phyloP scores from a whole-genome alignment of 2,113 vertebrate genomes.

The Lichenostomus cassidix region DNA sequence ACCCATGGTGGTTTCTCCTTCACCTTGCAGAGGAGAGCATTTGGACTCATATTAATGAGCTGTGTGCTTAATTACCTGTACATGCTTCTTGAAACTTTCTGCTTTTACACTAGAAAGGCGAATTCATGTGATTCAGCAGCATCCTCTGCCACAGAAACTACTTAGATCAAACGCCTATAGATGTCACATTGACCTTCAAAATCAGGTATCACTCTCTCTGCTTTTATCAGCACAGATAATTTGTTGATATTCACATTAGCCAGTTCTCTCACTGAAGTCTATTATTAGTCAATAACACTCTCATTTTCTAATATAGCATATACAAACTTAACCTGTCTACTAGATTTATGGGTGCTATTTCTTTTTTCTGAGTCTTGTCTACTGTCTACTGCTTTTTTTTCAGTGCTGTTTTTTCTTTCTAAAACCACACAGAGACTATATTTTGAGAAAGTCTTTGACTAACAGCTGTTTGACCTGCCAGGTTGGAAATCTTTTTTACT shows the following conservation, averaged over 20 bases:
- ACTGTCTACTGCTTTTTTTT: neutral
- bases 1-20: fast-evolving
- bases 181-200: neutral
- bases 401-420: neutral
- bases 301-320: neutral
- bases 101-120: neutral
- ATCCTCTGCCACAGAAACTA: neutral
- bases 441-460: constrained; percentile 1
- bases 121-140: neutral
- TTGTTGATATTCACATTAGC: neutral
- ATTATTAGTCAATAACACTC: neutral
- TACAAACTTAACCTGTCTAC: neutral
- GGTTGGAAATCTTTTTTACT: neutral
- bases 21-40: neutral
- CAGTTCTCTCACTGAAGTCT: neutral
- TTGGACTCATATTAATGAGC: neutral
- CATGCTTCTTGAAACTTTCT: neutral
- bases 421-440: neutral
- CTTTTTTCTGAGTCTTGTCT: neutral
- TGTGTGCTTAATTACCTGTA: neutral
- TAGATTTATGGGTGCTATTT: neutral
- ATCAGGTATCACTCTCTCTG: neutral
- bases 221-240: neutral
- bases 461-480: constrained; percentile 15
- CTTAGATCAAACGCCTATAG: neutral